Conservation (phyloP, 1,140 invertebrate genomes). For the Pseudachorutes palmiensis region DNA sequence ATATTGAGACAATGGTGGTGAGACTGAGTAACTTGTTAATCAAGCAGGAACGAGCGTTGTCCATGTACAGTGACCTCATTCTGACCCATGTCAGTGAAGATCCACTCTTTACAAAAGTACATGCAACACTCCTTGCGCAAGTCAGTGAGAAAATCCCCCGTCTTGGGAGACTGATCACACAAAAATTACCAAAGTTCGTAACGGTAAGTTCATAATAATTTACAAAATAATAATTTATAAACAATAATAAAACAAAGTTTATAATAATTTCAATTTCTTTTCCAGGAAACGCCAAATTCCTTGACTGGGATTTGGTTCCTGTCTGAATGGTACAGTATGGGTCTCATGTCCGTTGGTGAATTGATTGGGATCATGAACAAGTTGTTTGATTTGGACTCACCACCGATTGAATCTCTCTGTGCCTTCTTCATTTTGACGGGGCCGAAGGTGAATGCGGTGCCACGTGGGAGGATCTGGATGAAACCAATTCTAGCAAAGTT, state of each 20-base stretch:
- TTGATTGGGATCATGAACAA: constrained; percentile 9
- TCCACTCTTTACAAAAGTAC: constrained; percentile 17
- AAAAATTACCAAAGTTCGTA: constrained; percentile 6
- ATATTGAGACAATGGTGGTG: constrained; percentile 20
- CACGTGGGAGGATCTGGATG: constrained; percentile 5
- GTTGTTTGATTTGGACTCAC: not conserved
- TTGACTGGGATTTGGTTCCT: constrained; percentile 17
- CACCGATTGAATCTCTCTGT: constrained; percentile 21
- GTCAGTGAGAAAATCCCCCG: constrained; percentile 1
- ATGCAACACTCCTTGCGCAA: constrained; percentile 18
- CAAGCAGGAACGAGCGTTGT: not conserved
- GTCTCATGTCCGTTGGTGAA: constrained; percentile 11
- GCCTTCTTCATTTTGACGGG: constrained; percentile 21
- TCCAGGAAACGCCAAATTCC: constrained; percentile 13
- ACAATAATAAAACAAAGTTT: not conserved
- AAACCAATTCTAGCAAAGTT: not conserved
- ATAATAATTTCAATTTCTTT: not conserved
- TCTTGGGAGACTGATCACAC: constrained; percentile 19
- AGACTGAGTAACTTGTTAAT: constrained; percentile 6
- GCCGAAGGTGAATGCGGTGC: constrained; percentile 20
- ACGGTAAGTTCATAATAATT: constrained; percentile 11
- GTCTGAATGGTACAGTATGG: constrained; percentile 23
- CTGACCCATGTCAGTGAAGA: constrained; percentile 21
- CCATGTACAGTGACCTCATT: constrained; percentile 9
- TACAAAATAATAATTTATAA: too few relatives aligned